Percentiles rank a stretch among this genome's conserved stretches.
phyloP scores from a whole-genome alignment of 2,113 vertebrate genomes.

The Chiloscyllium plagiosum region DNA sequence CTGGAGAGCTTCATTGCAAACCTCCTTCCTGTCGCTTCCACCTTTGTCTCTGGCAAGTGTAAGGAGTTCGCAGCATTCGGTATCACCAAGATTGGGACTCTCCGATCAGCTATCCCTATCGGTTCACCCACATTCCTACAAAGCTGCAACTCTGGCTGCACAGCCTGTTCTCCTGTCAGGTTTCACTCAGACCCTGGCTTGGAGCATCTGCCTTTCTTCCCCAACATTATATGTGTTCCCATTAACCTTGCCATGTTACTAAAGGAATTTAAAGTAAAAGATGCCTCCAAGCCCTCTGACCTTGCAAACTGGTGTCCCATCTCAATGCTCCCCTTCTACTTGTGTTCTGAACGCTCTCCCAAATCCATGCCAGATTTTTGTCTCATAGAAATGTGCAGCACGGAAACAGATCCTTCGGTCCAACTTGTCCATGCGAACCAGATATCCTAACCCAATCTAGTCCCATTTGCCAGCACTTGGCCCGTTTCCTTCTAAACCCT shows the following conservation, averaged over 20 bases:
- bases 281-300: neutral
- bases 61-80: neutral
- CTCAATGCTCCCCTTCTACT: too few species aligned
- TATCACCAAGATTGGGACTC: neutral
- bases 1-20: neutral
- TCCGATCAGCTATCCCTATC: neutral
- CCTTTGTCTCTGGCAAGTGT: neutral
- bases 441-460: too few species aligned
- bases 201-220: neutral
- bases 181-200: neutral
- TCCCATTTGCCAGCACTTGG: too few species aligned
- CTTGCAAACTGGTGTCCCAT: neutral
- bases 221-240: neutral
- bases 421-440: too few species aligned
- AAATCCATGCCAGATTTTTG: neutral
- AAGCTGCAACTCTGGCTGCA: neutral
- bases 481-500: too few species aligned
- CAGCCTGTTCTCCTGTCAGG: neutral
- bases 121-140: neutral
- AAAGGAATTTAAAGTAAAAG: neutral
- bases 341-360: neutral
- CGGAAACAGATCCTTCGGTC: too few species aligned
- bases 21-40: neutral
- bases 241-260: neutral
- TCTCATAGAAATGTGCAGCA: neutral